These are phyloP conservation scores for Tetramorium bicarinatum DNA, from an alignment of 2,888 invertebrate genomes.

Conservation along the genomic window DNA sequence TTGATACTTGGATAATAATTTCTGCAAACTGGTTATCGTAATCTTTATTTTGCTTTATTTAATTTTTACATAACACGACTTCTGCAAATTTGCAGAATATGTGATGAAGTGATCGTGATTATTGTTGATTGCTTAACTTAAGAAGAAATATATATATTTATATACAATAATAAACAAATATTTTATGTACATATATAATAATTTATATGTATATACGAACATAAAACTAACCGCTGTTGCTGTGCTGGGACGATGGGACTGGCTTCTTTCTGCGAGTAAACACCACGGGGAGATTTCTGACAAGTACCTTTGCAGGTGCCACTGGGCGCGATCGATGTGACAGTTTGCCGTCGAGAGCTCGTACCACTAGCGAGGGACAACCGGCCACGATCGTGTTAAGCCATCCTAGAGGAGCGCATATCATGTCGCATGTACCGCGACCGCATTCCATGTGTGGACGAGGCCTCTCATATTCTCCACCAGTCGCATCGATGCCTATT, in stretches of 20 bases:
- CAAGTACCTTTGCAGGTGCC: conserved; percentile 81
- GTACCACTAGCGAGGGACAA: conserved; percentile 89
- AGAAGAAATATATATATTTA: conserved; percentile 58
- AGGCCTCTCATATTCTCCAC: conserved; percentile 87
- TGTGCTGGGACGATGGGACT: conserved; percentile 76
- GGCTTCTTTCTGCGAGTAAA: conserved; percentile 67
- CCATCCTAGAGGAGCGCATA: conserved; percentile 85
- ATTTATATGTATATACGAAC: conserved; percentile 65
- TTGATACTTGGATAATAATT: conserved; percentile 31
- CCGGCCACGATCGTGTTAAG: conserved; percentile 81
- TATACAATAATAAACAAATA: conserved; percentile 36
- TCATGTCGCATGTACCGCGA: conserved; percentile 86
- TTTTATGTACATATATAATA: conserved; percentile 58
- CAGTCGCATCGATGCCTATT: conserved; percentile 88
- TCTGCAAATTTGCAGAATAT: conserved; percentile 1
- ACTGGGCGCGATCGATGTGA: conserved; percentile 91
- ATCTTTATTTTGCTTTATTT: conserved; percentile 18
- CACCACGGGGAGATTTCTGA: conserved; percentile 39
- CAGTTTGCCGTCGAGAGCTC: conserved; percentile 93
- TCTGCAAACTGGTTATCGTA: conserved; percentile 11
- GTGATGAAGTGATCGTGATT: conserved; percentile 33
- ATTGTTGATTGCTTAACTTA: conserved; percentile 68
- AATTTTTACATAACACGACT: conserved; percentile 18
- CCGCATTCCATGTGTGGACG: conserved; percentile 87
- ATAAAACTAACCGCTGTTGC: conserved; percentile 72